A percentile compares a stretch with the other conserved stretches of the same genome.
Conservation (phyloP, 2,888 invertebrate species). For the Ametastegia equiseti region DNA sequence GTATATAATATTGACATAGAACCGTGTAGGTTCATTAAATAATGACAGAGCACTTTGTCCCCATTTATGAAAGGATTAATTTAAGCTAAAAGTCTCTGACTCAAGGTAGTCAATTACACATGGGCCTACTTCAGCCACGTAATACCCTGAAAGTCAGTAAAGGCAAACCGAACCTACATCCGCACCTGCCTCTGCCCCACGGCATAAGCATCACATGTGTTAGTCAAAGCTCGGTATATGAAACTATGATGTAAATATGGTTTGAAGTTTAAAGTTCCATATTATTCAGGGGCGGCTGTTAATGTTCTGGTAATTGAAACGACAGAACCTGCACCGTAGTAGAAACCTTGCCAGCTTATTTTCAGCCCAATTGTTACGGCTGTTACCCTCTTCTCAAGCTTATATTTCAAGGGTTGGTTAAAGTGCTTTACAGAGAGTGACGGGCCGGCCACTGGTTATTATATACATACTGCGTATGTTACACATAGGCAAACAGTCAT, state of each 20-base stretch:
- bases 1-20: neutral
- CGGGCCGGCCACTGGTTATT: neutral
- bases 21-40: neutral
- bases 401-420: neutral
- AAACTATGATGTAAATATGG: neutral
- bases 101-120: conserved; percentile 2
- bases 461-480: neutral
- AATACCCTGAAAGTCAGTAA: neutral
- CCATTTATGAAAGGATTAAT: neutral
- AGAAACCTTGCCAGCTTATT: neutral
- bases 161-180: neutral
- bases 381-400: neutral
- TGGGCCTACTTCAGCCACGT: neutral
- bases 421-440: neutral
- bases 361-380: neutral
- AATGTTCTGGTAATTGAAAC: neutral
- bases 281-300: neutral
- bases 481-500: neutral
- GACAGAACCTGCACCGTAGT: no score
- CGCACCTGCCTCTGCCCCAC: neutral
- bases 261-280: neutral
- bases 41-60: conserved; percentile 17
- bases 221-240: neutral
- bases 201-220: neutral
- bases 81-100: conserved; percentile 16